Evolutionary conservation across 2,888 invertebrate species (phyloP), one percentile per base, ranked within the genome.

Genomic region (Dilophus febrilis): DNA sequence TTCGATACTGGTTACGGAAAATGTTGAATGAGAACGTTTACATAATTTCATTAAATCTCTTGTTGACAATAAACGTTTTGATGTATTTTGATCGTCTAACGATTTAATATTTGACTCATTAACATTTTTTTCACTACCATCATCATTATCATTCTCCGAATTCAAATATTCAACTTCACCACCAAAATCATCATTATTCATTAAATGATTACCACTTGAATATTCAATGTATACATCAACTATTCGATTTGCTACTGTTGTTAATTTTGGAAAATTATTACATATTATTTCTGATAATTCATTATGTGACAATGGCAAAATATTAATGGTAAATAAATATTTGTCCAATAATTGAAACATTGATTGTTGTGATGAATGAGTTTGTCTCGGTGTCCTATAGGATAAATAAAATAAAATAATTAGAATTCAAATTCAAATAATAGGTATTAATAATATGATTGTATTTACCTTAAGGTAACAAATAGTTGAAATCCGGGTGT

Each of bases 21-120:
- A 85, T 49, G 77, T 75, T 12, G 72, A 63, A 11, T 76, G 70
- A 5, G 87, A 74, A 53, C 95, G 68, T 4, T 74, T 67, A 53
- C 92, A 94, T 77, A 91, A 85, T 58, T 92, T 94, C 48, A 94
- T 74, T 36, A 95, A 68, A 67, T 95, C 95, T 49, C 94, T 72
- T 1, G 83, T 82, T 1, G 85, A 84, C 17, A 77, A 81, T 34
- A 78, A 60, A 48, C 85, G 67, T 1, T 74, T 73, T 0, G 61
- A 61, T 43, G 56, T 59, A 3, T 53, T 47, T 19, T 54, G 44
- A 3, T 8, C 22, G 5, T 38, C 42, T 10, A 48, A 30, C 31
- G 5, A 35, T 31, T 3, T 16, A 26, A 16, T 14, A 17, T 26
- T 17, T 19, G 55, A 50, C 16, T 58, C 59, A 35, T 51, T 54